Conservation (phyloP, 2,113 vertebrate genomes). For the Jacana jacana region DNA sequence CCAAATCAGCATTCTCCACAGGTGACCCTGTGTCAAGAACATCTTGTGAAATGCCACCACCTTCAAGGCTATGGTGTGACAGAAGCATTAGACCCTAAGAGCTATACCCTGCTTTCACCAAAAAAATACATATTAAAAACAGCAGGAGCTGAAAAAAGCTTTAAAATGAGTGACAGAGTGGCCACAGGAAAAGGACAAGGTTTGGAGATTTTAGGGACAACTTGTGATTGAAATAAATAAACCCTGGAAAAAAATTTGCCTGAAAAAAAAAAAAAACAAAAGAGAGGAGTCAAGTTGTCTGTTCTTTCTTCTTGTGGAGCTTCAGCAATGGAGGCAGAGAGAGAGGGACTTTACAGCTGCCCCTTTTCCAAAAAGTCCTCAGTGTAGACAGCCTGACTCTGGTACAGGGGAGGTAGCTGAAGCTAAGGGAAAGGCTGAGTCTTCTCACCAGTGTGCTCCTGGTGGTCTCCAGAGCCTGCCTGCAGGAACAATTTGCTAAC, state of each 20-base stretch:
- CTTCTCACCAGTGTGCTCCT: neutral
- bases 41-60: neutral
- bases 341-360: neutral
- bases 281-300: neutral
- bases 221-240: neutral
- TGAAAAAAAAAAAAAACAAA: neutral
- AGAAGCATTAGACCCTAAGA: neutral
- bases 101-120: neutral
- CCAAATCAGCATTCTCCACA: conserved; percentile 24
- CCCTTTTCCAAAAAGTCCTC: neutral
- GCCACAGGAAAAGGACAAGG: neutral
- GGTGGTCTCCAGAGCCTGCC: neutral
- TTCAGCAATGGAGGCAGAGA: neutral
- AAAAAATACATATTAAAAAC: neutral
- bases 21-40: neutral
- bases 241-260: neutral
- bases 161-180: conserved; percentile 6
- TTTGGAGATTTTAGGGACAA: neutral
- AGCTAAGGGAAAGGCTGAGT: neutral
- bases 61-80: rapidly evolving
- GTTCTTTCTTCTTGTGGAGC: neutral
- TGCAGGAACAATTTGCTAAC: neutral
- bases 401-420: neutral
- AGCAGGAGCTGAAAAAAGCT: neutral
- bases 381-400: neutral